A percentile compares a stretch with the other conserved stretches of the same genome.
Conservation (phyloP, 2,888 invertebrate species). For the Cantharis rustica region DNA sequence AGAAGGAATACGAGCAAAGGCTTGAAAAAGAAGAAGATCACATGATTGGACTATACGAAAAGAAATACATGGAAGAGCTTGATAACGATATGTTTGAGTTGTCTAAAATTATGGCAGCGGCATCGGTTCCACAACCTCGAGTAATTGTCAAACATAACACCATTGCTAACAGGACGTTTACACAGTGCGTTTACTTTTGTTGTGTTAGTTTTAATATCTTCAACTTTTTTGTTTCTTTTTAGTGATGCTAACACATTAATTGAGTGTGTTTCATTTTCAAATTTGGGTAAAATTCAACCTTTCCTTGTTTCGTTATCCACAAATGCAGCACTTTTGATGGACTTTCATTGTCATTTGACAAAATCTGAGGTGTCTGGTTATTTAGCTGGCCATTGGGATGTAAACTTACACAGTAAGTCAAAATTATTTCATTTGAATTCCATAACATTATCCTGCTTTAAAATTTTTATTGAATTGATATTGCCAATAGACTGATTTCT, state of each 20-base stretch:
- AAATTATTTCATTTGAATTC: no score
- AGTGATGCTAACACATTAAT: slow-evolving; percentile 91
- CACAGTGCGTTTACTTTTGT: slow-evolving; percentile 66
- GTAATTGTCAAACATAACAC: slow-evolving; percentile 77
- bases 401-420: slow-evolving; percentile 85
- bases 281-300: slow-evolving; percentile 89
- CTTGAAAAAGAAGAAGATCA: slow-evolving; percentile 44
- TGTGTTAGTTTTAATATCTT: neutral
- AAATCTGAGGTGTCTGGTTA: slow-evolving; percentile 96
- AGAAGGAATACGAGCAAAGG: slow-evolving; percentile 52
- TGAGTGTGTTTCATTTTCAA: slow-evolving; percentile 86
- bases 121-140: slow-evolving; percentile 59
- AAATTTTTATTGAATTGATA: no score
- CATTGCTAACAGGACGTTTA: slow-evolving; percentile 73
- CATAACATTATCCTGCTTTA: no score
- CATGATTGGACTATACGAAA: slow-evolving; percentile 25
- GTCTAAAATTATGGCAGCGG: slow-evolving; percentile 21
- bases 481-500: no score
- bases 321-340: slow-evolving; percentile 84
- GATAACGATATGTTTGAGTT: slow-evolving; percentile 24
- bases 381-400: slow-evolving; percentile 93
- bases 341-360: slow-evolving; percentile 93
- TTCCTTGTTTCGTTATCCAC: slow-evolving; percentile 87
- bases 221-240: slow-evolving; percentile 3
- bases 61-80: slow-evolving; percentile 19